Conservation (phyloP, 2,888 invertebrate genomes). For the Calameuta filiformis region DNA sequence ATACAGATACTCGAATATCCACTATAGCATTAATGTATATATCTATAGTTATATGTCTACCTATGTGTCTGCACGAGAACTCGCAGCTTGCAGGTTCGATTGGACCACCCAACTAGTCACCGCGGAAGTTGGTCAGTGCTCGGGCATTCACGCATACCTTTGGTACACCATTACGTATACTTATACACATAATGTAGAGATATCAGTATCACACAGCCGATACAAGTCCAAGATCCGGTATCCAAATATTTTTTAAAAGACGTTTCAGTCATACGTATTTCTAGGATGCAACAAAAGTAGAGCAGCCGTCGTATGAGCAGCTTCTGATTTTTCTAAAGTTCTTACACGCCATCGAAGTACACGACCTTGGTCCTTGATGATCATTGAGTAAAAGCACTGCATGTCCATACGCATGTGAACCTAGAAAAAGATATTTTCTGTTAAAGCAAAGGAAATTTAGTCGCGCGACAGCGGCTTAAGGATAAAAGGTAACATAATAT, state of each 20-base stretch:
- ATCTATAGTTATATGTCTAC: background rate
- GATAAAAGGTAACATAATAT: slow-evolving; percentile 33
- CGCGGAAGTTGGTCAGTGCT: slow-evolving; percentile 45
- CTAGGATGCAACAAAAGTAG: background rate
- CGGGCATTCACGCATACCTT: background rate
- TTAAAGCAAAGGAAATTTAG: background rate
- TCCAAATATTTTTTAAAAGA: background rate
- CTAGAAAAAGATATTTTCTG: background rate
- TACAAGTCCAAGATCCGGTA: background rate
- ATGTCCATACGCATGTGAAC: background rate
- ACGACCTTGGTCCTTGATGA: background rate
- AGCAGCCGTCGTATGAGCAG: background rate
- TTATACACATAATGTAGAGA: background rate
- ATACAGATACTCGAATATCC: background rate
- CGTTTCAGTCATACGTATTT: background rate
- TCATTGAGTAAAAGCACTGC: background rate
- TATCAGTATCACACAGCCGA: background rate
- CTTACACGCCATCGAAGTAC: background rate
- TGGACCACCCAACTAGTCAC: slow-evolving; percentile 50
- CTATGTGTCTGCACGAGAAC: background rate
- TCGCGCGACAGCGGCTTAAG: background rate
- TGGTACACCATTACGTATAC: background rate
- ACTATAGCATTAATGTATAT: background rate
- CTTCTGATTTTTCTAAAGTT: background rate
- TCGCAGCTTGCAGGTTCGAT: slow-evolving; percentile 3